Evolutionary conservation across 2,888 invertebrate genomes (phyloP), one percentile per base, ranked within the genome.

Genomic region (Monopis laevigella): DNA sequence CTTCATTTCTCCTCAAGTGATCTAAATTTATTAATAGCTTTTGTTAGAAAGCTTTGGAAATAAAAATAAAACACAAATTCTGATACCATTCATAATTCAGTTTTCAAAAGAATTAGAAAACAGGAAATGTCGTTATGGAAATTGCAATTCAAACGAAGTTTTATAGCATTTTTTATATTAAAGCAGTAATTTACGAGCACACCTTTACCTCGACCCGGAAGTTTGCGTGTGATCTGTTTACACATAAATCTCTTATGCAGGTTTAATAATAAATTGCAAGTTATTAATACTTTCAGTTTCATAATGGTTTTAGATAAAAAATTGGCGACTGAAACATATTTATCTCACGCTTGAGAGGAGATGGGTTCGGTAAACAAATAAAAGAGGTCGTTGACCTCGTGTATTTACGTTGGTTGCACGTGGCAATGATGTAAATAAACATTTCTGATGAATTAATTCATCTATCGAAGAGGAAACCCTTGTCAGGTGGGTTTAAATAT

Each of bases 391-490:
- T 36, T 21, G 36, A 21, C 19, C 36, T 16, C 11, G 16, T 21
- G n/a, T n/a, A n/a, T n/a, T n/a, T n/a, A n/a, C n/a, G 36, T 21
- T 11, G n/a, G 21, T 36, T 2, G 36, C 36, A 36, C 36, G 36
- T 36, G 36, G 36, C 2, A 21, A 12, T n/a, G 21, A 21, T 36
- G 36, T 36, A 36, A 36, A 36, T 21, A 36, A 36, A 36, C 36
- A 36, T 16, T 16, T 36, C 36, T 21, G 19, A 36, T 36, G 36
- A 10, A 36, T 36, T 13, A 36, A 36, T 36, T 36, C 19, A 36
- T 36, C 19, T 21, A 18, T 36, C 13, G 21, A 21, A 12, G 21
- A 36, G 36, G 36, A 36, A 36, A 36, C 36, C 36, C 36, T 19
- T 36, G 36, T 21, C 7, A 13, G 21, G 21, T 13, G n/a, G 21